Evolutionary conservation across 2,113 vertebrate genomes (phyloP).

Genomic region (Chaetops frenatus): DNA sequence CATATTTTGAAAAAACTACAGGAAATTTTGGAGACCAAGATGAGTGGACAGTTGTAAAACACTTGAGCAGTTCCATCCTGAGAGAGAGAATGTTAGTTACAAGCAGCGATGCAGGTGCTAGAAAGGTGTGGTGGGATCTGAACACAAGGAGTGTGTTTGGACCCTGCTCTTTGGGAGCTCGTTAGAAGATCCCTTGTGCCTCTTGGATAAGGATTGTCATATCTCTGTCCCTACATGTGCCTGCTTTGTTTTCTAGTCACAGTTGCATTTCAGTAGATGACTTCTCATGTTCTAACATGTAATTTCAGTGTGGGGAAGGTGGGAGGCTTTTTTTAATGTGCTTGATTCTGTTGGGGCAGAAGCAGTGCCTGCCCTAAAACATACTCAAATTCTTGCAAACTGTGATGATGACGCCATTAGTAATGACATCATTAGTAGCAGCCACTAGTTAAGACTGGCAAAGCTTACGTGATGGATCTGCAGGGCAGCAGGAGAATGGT

Average conservation of each 20-base stretch:
- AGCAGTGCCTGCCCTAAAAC: background rate
- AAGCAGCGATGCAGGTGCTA: fast-evolving
- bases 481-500: background rate
- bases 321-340: too few species aligned
- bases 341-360: too few species aligned
- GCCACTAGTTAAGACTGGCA: background rate
- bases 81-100: fast-evolving
- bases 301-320: background rate
- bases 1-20: background rate
- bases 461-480: background rate
- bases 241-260: background rate
- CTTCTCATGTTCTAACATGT: background rate
- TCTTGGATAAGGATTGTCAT: background rate
- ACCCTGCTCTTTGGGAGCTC: background rate
- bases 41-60: background rate
- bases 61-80: background rate
- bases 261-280: background rate
- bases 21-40: background rate
- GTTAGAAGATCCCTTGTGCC: background rate
- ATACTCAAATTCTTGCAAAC: too few species aligned
- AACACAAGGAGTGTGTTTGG: background rate
- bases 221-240: fast-evolving
- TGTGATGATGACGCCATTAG: background rate
- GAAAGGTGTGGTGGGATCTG: background rate
- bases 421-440: background rate